These are phyloP conservation scores for Machimus rusticus DNA, from an alignment of 2,888 invertebrate species.

Conservation along the genomic window DNA sequence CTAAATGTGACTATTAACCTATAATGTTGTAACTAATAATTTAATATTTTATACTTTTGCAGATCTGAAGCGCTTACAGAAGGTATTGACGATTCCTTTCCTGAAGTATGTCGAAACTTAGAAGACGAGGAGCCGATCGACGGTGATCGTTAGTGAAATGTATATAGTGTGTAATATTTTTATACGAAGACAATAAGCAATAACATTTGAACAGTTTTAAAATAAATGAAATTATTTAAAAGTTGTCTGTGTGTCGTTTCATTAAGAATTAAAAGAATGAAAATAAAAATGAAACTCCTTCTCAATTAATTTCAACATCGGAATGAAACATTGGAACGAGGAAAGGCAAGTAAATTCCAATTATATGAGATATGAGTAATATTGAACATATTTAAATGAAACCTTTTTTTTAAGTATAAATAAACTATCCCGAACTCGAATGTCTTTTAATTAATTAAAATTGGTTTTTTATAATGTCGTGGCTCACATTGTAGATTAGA, in stretches of 20 bases:
- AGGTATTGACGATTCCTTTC: constrained; percentile 57
- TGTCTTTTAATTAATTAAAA: too few species aligned
- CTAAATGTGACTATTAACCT: background rate
- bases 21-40: background rate
- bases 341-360: background rate
- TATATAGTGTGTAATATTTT: constrained; percentile 41
- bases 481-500: too few species aligned
- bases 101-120: constrained; percentile 55
- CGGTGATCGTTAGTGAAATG: constrained; percentile 56
- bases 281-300: background rate
- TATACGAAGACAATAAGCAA: constrained; percentile 42
- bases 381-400: too few species aligned
- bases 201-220: constrained; percentile 34
- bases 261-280: background rate
- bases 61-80: constrained; percentile 56
- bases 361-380: background rate
- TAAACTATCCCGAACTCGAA: too few species aligned
- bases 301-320: background rate
- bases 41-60: constrained; percentile 45
- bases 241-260: background rate
- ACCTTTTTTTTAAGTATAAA: too few species aligned
- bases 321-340: background rate
- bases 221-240: constrained; percentile 21
- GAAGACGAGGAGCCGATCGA: constrained; percentile 59
- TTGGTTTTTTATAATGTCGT: too few species aligned